A percentile compares a stretch with the other conserved stretches of the same genome.
Conservation (phyloP, 1,140 invertebrate genomes). For the Daktulosphaira vitifoliae region DNA sequence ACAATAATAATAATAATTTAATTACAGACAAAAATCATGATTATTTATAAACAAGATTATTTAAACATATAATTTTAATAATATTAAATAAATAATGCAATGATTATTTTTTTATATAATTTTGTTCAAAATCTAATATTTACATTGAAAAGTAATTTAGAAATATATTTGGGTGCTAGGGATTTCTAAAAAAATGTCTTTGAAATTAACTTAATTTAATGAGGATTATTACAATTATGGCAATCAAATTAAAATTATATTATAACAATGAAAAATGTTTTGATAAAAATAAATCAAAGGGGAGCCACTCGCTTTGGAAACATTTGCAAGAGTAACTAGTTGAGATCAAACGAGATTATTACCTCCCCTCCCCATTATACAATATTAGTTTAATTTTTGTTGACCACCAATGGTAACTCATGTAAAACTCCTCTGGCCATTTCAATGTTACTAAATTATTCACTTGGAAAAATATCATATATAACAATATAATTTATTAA, state of each 20-base stretch:
- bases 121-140: slow-evolving; percentile 3
- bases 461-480: too few relatives aligned
- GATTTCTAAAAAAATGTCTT: too few relatives aligned
- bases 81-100: slow-evolving; percentile 8
- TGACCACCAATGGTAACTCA: slow-evolving; percentile 25
- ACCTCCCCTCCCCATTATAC: slow-evolving; percentile 6
- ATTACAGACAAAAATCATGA: slow-evolving; percentile 22
- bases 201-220: too few relatives aligned
- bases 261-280: too few relatives aligned
- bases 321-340: slow-evolving; percentile 27
- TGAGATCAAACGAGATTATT: slow-evolving; percentile 31
- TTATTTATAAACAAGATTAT: slow-evolving; percentile 16
- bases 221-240: too few relatives aligned
- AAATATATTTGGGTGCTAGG: too few relatives aligned
- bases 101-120: neutral
- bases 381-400: neutral
- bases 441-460: too few relatives aligned
- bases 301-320: slow-evolving; percentile 33
- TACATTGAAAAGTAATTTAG: neutral
- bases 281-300: slow-evolving; percentile 4
- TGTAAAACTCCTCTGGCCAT: too few relatives aligned
- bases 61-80: neutral
- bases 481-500: too few relatives aligned
- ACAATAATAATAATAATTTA: slow-evolving; percentile 21
- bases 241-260: too few relatives aligned